phyloP scores from a whole-genome alignment of 2,888 invertebrate genomes.

The Hemaris fuciformis region DNA sequence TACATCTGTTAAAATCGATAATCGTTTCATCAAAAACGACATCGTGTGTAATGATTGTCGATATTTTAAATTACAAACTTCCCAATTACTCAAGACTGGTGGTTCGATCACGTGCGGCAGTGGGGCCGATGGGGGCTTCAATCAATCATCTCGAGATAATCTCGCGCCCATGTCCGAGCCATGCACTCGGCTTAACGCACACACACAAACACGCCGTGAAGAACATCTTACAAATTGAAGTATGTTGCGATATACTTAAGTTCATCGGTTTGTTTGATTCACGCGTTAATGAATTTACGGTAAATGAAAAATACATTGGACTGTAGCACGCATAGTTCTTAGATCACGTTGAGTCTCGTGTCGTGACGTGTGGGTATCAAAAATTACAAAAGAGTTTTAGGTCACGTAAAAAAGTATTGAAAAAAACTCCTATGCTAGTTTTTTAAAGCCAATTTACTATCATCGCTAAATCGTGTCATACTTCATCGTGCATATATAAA shows the following conservation, averaged over 20 bases:
- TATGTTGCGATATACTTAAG: not conserved
- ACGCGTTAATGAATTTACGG: too few species aligned
- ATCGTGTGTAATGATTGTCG: not conserved
- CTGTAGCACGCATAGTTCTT: too few species aligned
- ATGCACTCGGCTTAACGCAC: conserved; percentile 74
- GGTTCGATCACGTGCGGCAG: not conserved
- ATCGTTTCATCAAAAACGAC: not conserved
- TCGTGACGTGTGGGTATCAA: too few species aligned
- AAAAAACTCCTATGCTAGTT: too few species aligned
- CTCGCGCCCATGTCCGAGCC: conserved; percentile 81
- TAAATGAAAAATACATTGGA: too few species aligned
- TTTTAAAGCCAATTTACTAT: too few species aligned
- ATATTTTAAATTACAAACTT: conserved; percentile 2
- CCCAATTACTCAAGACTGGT: conserved; percentile 3
- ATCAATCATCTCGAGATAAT: conserved; percentile 85
- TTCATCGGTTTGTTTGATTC: not conserved
- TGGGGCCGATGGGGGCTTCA: conserved; percentile 42
- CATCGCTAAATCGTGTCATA: too few species aligned
- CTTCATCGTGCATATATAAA: too few species aligned
- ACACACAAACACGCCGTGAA: conserved; percentile 39
- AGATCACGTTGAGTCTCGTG: too few species aligned
- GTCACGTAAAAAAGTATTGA: too few species aligned
- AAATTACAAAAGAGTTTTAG: too few species aligned
- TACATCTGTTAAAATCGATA: not conserved
- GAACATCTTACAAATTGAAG: conserved; percentile 9